These are phyloP conservation scores for Peromyscus leucopus DNA, from an alignment of 2,113 vertebrate genomes.

Conservation along the genomic window DNA sequence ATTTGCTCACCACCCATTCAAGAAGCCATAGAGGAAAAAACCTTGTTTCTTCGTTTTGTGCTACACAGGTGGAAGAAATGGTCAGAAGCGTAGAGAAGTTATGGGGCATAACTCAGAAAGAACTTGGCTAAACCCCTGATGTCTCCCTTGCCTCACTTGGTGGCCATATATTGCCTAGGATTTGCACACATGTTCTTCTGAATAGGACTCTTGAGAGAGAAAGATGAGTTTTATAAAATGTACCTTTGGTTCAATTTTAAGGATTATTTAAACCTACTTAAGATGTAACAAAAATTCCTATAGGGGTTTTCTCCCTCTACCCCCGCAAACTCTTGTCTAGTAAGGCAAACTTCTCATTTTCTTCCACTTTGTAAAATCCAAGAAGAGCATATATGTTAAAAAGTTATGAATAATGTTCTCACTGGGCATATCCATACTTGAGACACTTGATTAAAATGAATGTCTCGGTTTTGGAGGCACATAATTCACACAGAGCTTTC, in stretches of 20 bases:
- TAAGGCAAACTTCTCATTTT: slow-evolving; percentile 44
- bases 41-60: slow-evolving; percentile 50
- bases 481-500: slow-evolving; percentile 25
- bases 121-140: slow-evolving; percentile 71
- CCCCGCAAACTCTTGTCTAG: slow-evolving; percentile 26
- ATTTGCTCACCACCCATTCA: neutral
- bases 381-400: slow-evolving; percentile 37
- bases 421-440: slow-evolving; percentile 12
- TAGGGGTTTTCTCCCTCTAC: neutral
- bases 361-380: slow-evolving; percentile 59
- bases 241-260: slow-evolving; percentile 78
- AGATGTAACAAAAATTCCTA: slow-evolving; percentile 78
- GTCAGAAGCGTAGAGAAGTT: slow-evolving; percentile 44
- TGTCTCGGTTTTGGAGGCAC: neutral
- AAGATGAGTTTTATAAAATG: slow-evolving; percentile 80
- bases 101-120: slow-evolving; percentile 66
- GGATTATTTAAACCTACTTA: slow-evolving; percentile 82
- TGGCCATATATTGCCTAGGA: slow-evolving; percentile 70
- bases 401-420: slow-evolving; percentile 3
- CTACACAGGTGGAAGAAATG: slow-evolving; percentile 17
- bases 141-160: slow-evolving; percentile 68
- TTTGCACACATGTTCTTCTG: slow-evolving; percentile 76
- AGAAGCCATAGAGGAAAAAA: slow-evolving; percentile 4
- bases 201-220: slow-evolving; percentile 78
- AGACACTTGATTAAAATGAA: slow-evolving; percentile 54